Base-by-base conservation (phyloP, 2,888 invertebrate species). In the Poecilus cupreus region DNA sequence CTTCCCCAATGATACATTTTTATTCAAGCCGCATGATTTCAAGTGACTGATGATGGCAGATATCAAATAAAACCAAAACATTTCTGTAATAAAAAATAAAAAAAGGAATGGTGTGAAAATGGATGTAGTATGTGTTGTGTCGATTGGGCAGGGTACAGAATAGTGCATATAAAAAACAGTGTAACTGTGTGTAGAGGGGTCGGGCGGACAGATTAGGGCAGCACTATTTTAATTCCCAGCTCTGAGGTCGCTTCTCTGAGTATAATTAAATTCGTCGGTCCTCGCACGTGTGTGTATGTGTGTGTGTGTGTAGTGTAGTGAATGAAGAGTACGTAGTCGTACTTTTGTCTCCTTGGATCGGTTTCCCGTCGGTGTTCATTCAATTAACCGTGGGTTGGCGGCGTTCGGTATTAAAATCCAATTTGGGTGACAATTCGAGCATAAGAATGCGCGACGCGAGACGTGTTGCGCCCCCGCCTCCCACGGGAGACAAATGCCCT, bases 381-480 rank as follows among this genome's bases (percentile, higher is more conserved):
- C 77, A 77, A 60, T 77, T 77, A 74, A 77, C 77, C 60, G 60
- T 22, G 8, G 43, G 39, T 20, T 32, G 26, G 43, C 43, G 37
- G 43, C 24, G 60, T 24, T 75, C 77, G 37, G 77, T 77, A 77
- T 77, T 77, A 77, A 77, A 77, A 77, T 77, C 77, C 77, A 77
- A 77, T 77, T 77, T 77, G 46, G 77, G 26, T 77, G 77, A 77
- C 77, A 77, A 77, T 77, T 77, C 77, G 77, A 77, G 77, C 77
- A 77, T 77, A 77, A 77, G 77, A 77, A 60, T 77, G 77, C 51
- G 51, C 54, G 46, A 72, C 72, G 72, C 43, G 72, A 32, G 5
- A 5, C 32, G 18, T 46, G 46, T 10, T 22, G 16, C 32, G 26
- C 24, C 22, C 24, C 16, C 18, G 4, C 10, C 54, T 5, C 16